phyloP scores from a whole-genome alignment of 2,888 invertebrate species.

The Cremastinae sp. region DNA sequence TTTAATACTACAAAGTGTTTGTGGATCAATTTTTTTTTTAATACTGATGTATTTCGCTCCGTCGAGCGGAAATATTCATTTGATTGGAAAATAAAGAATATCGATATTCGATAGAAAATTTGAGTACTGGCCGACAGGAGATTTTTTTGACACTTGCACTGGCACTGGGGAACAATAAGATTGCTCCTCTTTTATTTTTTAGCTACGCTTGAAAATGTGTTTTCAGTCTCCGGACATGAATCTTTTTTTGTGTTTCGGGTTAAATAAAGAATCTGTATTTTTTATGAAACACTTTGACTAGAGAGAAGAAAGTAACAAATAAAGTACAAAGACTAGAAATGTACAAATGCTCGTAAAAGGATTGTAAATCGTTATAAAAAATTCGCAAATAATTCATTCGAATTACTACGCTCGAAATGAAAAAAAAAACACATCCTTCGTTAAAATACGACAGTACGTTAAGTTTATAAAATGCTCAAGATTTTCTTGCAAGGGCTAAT shows the following conservation, averaged over 20 bases:
- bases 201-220: too few relatives aligned
- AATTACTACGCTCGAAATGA: slow-evolving; percentile 37
- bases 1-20: slow-evolving; percentile 53
- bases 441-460: slow-evolving; percentile 54
- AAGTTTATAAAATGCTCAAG: slow-evolving; percentile 3
- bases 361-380: slow-evolving; percentile 22
- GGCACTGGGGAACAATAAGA: too few relatives aligned
- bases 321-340: slow-evolving; percentile 67
- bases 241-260: slow-evolving; percentile 11
- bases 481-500: slow-evolving; percentile 12
- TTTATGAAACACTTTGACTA: slow-evolving; percentile 56
- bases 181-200: too few relatives aligned
- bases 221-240: too few relatives aligned
- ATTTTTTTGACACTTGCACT: too few relatives aligned
- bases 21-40: slow-evolving; percentile 63
- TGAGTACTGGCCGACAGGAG: not conserved
- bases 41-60: slow-evolving; percentile 64
- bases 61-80: slow-evolving; percentile 30
- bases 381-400: slow-evolving; percentile 22
- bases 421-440: slow-evolving; percentile 54
- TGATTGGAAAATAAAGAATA: not conserved
- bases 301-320: slow-evolving; percentile 38
- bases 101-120: not conserved
- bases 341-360: slow-evolving; percentile 58
- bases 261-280: slow-evolving; percentile 27